Percentiles rank a stretch among this genome's conserved stretches.
phyloP scores from a whole-genome alignment of 1,140 invertebrate species.

The Pogonomyrmex californicus region DNA sequence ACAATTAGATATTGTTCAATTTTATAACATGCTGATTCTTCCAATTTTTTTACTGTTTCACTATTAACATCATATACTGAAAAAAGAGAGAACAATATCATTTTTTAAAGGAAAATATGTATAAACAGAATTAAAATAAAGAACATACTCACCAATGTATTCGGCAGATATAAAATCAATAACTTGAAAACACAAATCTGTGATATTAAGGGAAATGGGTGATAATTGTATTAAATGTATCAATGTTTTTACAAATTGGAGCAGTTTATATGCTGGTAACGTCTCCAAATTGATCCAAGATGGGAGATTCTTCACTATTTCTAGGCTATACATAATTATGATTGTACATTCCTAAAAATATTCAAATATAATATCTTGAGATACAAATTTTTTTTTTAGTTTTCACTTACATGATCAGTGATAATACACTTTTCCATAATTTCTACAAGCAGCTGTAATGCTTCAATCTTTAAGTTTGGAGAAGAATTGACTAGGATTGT shows the following conservation, averaged over 20 bases:
- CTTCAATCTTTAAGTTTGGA: slow-evolving; percentile 77
- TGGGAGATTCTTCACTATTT: slow-evolving; percentile 75
- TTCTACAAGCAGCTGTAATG: slow-evolving; percentile 75
- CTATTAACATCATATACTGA: not conserved
- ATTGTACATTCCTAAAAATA: slow-evolving; percentile 69
- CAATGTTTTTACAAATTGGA: slow-evolving; percentile 60
- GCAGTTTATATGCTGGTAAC: slow-evolving; percentile 49
- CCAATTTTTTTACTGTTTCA: slow-evolving; percentile 43
- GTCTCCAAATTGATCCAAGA: slow-evolving; percentile 69
- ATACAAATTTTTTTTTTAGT: slow-evolving; percentile 8
- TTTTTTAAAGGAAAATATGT: not conserved
- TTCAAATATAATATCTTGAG: slow-evolving; percentile 32
- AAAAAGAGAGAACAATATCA: slow-evolving; percentile 24
- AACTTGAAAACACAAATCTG: slow-evolving; percentile 75
- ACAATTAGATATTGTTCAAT: slow-evolving; percentile 76
- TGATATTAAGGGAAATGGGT: slow-evolving; percentile 44
- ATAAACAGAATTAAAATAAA: slow-evolving; percentile 35
- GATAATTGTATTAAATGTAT: slow-evolving; percentile 64
- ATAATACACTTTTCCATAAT: slow-evolving; percentile 72
- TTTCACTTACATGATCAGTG: slow-evolving; percentile 66
- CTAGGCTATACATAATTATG: slow-evolving; percentile 67
- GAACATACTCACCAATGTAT: slow-evolving; percentile 71
- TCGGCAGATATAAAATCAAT: slow-evolving; percentile 73
- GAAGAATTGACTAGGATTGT: slow-evolving; percentile 73
- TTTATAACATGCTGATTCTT: slow-evolving; percentile 75